Percentiles rank a stretch among this genome's conserved stretches.
Evolutionary conservation across 2,797 vertebrate species (phyloP).

Genomic region (Molossus molossus): DNA sequence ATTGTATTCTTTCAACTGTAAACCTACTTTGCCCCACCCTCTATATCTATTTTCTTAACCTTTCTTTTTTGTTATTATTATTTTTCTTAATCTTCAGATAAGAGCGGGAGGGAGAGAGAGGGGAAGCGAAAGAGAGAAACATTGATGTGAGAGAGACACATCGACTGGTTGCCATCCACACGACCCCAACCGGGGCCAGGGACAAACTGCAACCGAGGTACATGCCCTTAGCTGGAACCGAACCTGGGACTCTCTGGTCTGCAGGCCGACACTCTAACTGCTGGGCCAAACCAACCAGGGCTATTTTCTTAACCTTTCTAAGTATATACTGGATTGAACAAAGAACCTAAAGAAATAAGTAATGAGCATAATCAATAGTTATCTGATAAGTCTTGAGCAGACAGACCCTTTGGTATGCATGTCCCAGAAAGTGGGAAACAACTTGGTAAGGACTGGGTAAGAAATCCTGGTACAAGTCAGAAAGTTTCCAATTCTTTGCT

Average conservation of each 20-base stretch:
- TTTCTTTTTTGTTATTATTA: too few species aligned
- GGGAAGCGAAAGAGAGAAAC: too few species aligned
- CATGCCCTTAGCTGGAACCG: too few species aligned
- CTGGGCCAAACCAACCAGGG: too few species aligned
- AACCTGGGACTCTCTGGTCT: too few species aligned
- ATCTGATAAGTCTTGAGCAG: conserved; percentile 8
- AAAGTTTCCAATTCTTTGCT: conserved; percentile 32
- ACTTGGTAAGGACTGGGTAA: not conserved
- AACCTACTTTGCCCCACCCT: not conserved
- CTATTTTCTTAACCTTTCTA: conserved; percentile 3
- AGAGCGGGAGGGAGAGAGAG: too few species aligned
- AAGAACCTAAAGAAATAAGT: conserved; percentile 23
- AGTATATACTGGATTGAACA: not conserved
- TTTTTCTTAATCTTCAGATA: too few species aligned
- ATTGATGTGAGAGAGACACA: too few species aligned
- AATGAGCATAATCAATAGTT: conserved; percentile 32
- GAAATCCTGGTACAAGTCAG: not conserved
- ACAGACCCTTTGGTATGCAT: not conserved
- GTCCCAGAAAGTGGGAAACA: not conserved
- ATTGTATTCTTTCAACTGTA: not conserved
- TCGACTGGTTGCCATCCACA: too few species aligned
- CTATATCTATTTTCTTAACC: not conserved
- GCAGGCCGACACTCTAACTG: too few species aligned
- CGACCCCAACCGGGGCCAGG: too few species aligned
- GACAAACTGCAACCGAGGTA: too few species aligned